A percentile compares a stretch with the other conserved stretches of the same genome.
phyloP scores from a whole-genome alignment of 2,888 invertebrate species.

The Drosophila subquinaria region DNA sequence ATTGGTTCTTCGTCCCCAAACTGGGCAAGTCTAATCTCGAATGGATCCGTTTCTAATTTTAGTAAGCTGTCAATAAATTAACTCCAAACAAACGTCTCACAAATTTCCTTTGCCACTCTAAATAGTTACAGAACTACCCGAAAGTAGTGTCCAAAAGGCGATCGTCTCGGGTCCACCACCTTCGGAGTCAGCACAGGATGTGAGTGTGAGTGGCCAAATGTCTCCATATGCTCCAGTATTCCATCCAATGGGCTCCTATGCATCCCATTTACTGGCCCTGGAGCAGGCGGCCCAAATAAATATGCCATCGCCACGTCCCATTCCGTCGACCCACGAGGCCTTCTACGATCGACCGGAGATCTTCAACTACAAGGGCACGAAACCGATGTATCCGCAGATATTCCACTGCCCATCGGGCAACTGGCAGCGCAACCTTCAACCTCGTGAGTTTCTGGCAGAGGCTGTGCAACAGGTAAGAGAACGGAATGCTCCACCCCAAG shows the following conservation, averaged over 20 bases:
- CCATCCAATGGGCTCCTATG: constrained; percentile 50
- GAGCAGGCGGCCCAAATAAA: constrained; percentile 34
- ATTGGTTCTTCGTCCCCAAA: constrained; percentile 53
- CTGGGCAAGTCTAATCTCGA: constrained; percentile 40
- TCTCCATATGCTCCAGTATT: constrained; percentile 55
- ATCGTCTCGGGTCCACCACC: background rate
- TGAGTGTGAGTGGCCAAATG: constrained; percentile 27
- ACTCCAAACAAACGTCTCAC: background rate
- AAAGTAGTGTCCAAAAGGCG: background rate
- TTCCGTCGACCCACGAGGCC: background rate
- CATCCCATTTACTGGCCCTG: constrained; percentile 37
- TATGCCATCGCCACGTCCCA: constrained; percentile 1
- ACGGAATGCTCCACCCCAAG: background rate
- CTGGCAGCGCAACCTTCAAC: background rate
- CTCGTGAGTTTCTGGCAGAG: background rate
- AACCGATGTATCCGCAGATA: background rate
- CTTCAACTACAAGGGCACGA: background rate
- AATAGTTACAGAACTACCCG: background rate
- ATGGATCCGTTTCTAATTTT: background rate
- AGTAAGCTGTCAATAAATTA: constrained; percentile 15
- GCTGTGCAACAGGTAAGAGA: background rate
- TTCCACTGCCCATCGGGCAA: background rate
- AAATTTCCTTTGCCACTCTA: background rate
- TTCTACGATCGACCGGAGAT: background rate
- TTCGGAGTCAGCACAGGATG: constrained; percentile 1